Evolutionary conservation across 2,888 invertebrate species (phyloP).

Genomic region (Temnothorax unifasciatus): DNA sequence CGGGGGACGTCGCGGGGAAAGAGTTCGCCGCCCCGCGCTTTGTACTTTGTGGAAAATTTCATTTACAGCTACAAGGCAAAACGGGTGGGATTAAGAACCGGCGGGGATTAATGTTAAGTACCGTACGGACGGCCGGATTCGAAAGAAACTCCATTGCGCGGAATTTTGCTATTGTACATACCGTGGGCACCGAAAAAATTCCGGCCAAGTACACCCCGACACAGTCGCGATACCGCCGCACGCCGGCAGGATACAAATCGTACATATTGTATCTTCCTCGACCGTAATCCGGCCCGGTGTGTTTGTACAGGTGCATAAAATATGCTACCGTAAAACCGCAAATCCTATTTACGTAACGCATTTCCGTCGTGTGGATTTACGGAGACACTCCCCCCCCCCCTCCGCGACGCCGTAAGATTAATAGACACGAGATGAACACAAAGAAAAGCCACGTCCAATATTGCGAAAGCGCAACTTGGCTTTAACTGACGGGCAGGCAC

Average conservation of each 20-base stretch:
- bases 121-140: conserved; percentile 30
- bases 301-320: conserved; percentile 55
- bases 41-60: conserved; percentile 40
- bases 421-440: conserved; percentile 43
- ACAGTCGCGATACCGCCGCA: not conserved
- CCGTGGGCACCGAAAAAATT: conserved; percentile 37
- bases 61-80: conserved; percentile 29
- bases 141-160: conserved; percentile 36
- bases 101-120: conserved; percentile 53
- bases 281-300: conserved; percentile 33
- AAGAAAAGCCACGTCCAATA: conserved; percentile 36
- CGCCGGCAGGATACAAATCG: conserved; percentile 42
- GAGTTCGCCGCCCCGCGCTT: conserved; percentile 5
- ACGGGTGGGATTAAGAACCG: conserved; percentile 48
- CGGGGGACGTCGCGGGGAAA: conserved; percentile 1
- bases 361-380: conserved; percentile 54
- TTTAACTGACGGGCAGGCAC: not conserved
- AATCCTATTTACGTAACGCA: conserved; percentile 58
- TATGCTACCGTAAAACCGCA: conserved; percentile 56
- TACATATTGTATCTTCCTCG: conserved; percentile 49
- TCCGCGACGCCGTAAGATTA: conserved; percentile 42
- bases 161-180: conserved; percentile 7
- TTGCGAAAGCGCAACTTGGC: conserved; percentile 34
- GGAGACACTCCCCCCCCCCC: not conserved
- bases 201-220: not conserved